Evolutionary conservation across 2,888 invertebrate species (phyloP).

Genomic region (Trisateles emortualis): DNA sequence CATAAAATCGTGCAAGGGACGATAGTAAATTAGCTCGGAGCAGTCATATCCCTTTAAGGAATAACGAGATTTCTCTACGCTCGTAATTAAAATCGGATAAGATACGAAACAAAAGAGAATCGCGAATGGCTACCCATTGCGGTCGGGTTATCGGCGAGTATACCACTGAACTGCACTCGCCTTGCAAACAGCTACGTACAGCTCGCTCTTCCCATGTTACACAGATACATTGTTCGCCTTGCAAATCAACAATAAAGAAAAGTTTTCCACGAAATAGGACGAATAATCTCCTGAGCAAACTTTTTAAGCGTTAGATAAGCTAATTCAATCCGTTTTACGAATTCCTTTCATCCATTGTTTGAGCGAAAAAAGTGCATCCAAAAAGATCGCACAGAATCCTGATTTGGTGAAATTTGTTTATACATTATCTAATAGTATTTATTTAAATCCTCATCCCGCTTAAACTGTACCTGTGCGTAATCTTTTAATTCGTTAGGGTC

Average conservation of each 20-base stretch:
- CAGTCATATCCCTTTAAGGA: constrained; percentile 83
- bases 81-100: constrained; percentile 86
- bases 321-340: constrained; percentile 78
- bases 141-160: constrained; percentile 60
- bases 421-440: constrained; percentile 83
- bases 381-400: constrained; percentile 50
- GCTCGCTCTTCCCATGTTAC: constrained; percentile 13
- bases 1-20: constrained; percentile 76
- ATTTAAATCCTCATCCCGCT: constrained; percentile 78
- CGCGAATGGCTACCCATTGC: constrained; percentile 65
- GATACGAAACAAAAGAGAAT: constrained; percentile 83
- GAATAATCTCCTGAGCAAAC: constrained; percentile 69
- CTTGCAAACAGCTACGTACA: constrained; percentile 18
- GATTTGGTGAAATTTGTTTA: constrained; percentile 73
- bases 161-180: constrained; percentile 23
- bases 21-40: constrained; percentile 79
- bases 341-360: constrained; percentile 71
- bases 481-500: constrained; percentile 56
- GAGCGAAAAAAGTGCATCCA: constrained; percentile 59
- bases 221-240: constrained; percentile 35
- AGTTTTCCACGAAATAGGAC: constrained; percentile 67
- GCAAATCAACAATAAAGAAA: constrained; percentile 53
- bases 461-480: constrained; percentile 79
- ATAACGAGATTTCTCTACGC: constrained; percentile 84
- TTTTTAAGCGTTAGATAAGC: constrained; percentile 73